These are phyloP conservation scores for Stictocephala bisonia DNA, from an alignment of 2,888 invertebrate genomes.

Conservation along the genomic window DNA sequence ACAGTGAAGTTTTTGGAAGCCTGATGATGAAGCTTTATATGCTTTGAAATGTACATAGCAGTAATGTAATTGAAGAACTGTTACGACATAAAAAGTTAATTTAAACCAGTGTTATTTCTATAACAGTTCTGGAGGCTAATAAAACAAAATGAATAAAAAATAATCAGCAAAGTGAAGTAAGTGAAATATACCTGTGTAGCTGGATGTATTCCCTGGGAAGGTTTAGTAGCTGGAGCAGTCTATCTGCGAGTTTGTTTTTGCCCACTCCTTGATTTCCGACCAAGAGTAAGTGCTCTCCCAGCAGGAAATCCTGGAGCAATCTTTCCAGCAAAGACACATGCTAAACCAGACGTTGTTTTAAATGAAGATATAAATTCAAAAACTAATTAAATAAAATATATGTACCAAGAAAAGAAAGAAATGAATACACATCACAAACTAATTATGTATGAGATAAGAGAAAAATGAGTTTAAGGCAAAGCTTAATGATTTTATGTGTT, in stretches of 20 bases:
- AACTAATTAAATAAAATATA: not conserved
- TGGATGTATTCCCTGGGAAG: conserved; percentile 96
- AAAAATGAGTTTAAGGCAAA: too few species aligned
- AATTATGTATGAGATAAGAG: too few species aligned
- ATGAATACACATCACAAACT: too few species aligned
- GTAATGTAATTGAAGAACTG: too few species aligned
- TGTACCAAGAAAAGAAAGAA: not conserved
- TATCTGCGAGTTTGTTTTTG: conserved; percentile 95
- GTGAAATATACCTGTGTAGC: conserved; percentile 69
- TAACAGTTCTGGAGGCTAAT: too few species aligned
- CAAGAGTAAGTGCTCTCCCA: conserved; percentile 91
- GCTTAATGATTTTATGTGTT: too few species aligned
- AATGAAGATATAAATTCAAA: not conserved
- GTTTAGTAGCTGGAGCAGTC: conserved; percentile 87
- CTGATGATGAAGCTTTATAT: not conserved
- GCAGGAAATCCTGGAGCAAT: conserved; percentile 87
- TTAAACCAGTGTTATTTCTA: too few species aligned
- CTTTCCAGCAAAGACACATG: conserved; percentile 88
- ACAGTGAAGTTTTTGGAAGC: not conserved
- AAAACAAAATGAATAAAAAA: too few species aligned
- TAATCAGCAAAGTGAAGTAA: too few species aligned
- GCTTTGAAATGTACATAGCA: too few species aligned
- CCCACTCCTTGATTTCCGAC: conserved; percentile 99
- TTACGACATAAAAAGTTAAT: too few species aligned
- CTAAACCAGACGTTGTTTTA: conserved; percentile 64